Base-by-base conservation (phyloP, 2,113 vertebrate species). In the Stegastes partitus region DNA sequence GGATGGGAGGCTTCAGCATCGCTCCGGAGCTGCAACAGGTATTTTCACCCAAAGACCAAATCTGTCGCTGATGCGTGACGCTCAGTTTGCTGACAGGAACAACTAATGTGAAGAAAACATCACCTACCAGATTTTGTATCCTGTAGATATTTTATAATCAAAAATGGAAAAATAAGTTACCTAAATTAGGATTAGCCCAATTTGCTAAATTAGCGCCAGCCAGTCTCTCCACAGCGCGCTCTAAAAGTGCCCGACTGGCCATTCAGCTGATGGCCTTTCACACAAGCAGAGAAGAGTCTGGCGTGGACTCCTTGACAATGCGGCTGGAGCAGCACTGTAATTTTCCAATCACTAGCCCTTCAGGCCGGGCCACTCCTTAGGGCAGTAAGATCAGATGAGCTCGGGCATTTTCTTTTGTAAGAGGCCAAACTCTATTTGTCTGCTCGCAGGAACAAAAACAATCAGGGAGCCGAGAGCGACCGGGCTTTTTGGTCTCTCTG, bases 331-430 rank as follows among this genome's bases (percentile, higher is more conserved):
- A 68, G 85, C 82, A 81, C 93, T 92, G 90, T 93, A 85, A 95
- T 94, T 94, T 91, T 92, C 92, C 92, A 94, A 94, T 95, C 93
- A 94, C 90, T 81, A 74, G 87, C 90, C 88, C 87, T 91, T 91
- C 91, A 86, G 89, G 85, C 88, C 85, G 61, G 85, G 80, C 89
- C 88, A 71, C 84, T 93, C 92, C 91, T 93, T 86, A 82, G 83
- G 91, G 87, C 91, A 83, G 93, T 91, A 84, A 92, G 91, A 94
- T 93, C 90, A 92, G 86, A 92, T 86, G 85, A 78, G 85, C 86
- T 66, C 11, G 63, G 54, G 87, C 75, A 74, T 90, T 92, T 92
- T 90, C 85, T 89, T 91, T 93, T 92, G 87, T 90, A 87, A 80
- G 81, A 91, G 87, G 83, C 87, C 88, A 89, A 90, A 87, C 81